Evolutionary conservation across 2,888 invertebrate species (phyloP).

Genomic region (Orthosia incerta): DNA sequence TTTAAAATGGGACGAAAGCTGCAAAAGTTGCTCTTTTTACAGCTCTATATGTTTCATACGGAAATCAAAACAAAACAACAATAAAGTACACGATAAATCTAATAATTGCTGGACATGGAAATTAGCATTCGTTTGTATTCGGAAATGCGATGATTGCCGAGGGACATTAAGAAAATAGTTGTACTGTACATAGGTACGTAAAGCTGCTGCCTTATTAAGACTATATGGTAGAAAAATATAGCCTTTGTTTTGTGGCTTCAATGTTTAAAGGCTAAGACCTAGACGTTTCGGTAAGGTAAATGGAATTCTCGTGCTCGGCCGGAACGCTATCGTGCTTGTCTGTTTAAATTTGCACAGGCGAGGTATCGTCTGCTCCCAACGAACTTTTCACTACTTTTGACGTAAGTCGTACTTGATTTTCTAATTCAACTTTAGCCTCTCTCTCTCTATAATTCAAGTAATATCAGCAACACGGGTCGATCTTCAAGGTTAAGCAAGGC

Average conservation of each 20-base stretch:
- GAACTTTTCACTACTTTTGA: slow-evolving; percentile 69
- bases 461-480: too few species aligned
- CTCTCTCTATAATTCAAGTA: too few species aligned
- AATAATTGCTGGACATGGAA: too few species aligned
- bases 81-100: too few species aligned
- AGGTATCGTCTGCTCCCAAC: slow-evolving; percentile 49
- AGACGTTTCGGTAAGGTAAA: slow-evolving; percentile 73
- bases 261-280: slow-evolving; percentile 52
- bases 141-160: too few species aligned
- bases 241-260: slow-evolving; percentile 32
- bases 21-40: too few species aligned
- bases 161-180: too few species aligned
- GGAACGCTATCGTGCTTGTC: slow-evolving; percentile 69
- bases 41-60: too few species aligned
- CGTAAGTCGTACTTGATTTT: slow-evolving; percentile 56
- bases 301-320: slow-evolving; percentile 80
- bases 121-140: too few species aligned
- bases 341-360: slow-evolving; percentile 77
- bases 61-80: too few species aligned
- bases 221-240: slow-evolving; percentile 31
- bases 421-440: slow-evolving; percentile 36
- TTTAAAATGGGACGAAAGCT: too few species aligned
- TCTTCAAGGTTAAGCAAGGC: too few species aligned
- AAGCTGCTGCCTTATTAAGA: background rate
- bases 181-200: background rate